Conservation (phyloP, 2,113 vertebrate species). For the Micronisus gabar region DNA sequence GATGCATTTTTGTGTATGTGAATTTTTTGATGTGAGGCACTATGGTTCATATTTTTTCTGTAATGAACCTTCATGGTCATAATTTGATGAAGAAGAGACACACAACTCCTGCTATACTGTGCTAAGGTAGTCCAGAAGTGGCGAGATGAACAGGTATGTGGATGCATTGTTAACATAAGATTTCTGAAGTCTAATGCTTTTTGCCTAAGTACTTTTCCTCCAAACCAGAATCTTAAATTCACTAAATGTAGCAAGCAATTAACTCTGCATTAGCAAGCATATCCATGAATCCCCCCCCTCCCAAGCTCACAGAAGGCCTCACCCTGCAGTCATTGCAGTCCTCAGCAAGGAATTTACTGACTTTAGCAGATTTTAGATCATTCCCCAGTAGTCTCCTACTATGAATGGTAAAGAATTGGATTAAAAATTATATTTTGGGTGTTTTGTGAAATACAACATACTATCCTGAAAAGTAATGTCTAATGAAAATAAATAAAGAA, state of each 20-base stretch:
- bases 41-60: neutral
- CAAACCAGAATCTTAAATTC: neutral
- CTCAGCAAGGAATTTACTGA: neutral
- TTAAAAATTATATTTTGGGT: neutral
- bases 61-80: neutral
- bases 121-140: neutral
- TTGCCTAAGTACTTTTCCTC: neutral
- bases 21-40: neutral
- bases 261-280: neutral
- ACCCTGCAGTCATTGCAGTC: neutral
- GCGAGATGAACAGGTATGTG: neutral
- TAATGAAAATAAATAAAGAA: neutral
- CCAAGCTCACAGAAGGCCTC: neutral
- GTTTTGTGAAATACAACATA: neutral
- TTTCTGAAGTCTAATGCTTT: neutral
- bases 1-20: neutral
- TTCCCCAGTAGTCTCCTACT: neutral
- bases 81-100: neutral
- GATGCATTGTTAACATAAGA: neutral
- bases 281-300: neutral
- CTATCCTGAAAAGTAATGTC: neutral
- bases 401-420: neutral
- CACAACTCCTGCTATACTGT: neutral
- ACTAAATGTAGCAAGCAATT: neutral
- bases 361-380: neutral